phyloP scores from a whole-genome alignment of 1,140 invertebrate species.

The Rhopalosiphum padi region DNA sequence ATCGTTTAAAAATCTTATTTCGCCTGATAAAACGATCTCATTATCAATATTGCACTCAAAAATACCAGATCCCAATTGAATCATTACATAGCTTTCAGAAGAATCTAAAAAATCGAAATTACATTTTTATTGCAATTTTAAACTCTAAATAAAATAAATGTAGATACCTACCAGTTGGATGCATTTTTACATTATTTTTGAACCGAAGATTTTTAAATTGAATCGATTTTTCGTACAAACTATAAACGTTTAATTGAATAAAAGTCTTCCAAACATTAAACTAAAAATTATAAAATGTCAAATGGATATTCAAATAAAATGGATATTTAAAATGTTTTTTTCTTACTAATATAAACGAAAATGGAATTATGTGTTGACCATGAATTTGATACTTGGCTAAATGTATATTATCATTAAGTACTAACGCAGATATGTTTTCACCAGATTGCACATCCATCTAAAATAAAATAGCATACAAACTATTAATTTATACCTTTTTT shows the following conservation, averaged over 20 bases:
- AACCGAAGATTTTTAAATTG: neutral
- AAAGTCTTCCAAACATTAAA: slow-evolving; percentile 16
- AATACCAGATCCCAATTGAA: slow-evolving; percentile 17
- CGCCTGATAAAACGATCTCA: neutral
- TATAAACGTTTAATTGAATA: neutral
- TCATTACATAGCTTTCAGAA: neutral
- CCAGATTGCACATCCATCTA: neutral
- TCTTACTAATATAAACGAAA: slow-evolving; percentile 33
- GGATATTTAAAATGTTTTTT: neutral
- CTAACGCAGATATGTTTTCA: neutral
- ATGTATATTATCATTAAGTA: neutral
- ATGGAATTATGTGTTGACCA: neutral
- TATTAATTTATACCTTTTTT: neutral
- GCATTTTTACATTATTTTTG: neutral
- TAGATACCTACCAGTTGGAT: neutral
- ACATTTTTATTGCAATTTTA: neutral
- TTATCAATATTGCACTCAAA: neutral
- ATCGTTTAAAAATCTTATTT: neutral
- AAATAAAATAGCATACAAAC: neutral
- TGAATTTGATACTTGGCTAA: neutral
- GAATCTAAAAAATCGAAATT: neutral
- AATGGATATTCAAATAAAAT: neutral
- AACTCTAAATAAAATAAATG: neutral
- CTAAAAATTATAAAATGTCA: neutral
- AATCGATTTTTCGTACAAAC: neutral